Evolutionary conservation across 2,888 invertebrate species (phyloP), one percentile per base, ranked within the genome.

Genomic region (Corbicula japonica): DNA sequence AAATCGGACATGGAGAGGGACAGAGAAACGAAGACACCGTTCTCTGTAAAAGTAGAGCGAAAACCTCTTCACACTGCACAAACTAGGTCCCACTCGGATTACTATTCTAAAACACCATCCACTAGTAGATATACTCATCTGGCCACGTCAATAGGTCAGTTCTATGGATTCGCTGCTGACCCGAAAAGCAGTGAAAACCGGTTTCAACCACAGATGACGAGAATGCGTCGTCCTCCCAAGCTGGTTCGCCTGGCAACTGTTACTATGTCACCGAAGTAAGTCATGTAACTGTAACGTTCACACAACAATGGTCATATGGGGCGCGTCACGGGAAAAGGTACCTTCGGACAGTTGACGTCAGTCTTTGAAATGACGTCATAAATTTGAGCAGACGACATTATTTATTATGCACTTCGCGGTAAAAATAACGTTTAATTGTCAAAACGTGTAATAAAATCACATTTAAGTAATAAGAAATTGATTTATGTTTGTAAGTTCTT

Each of bases 171-270:
- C 61, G 70, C 72, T 34, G 62, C 58, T 5, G 82, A 63, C 60
- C 61, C 41, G 23, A 60, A 38, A 23, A 65, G 21, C 18, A 71
- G 48, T 23, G 77, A 68, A 62, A 73, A 26, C 44, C 50, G 54
- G 41, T 83, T 65, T 54, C 80, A 28, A 21, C 58, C 62, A 35
- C 76, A 48, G 35, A 68, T 38, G 34, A 74, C 50, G n/a, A 75
- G 78, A 30, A 76, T 72, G 69, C 63, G 74, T 4, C 61, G 87
- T 10, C 89, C 89, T 12, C 85, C 89, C 12, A 88, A 87, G 68
- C 76, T 88, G 23, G 84, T 89, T 35, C 80, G 89, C 10, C 65
- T 89, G 10, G 87, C 88, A 1, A 88, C 90, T 0, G 87, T 88
- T 6, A 85, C 86, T 1, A 82, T 89, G 81, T 86, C 88, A 23